Conservation (phyloP, 2,113 vertebrate species). For the Cyrtonyx montezumae region DNA sequence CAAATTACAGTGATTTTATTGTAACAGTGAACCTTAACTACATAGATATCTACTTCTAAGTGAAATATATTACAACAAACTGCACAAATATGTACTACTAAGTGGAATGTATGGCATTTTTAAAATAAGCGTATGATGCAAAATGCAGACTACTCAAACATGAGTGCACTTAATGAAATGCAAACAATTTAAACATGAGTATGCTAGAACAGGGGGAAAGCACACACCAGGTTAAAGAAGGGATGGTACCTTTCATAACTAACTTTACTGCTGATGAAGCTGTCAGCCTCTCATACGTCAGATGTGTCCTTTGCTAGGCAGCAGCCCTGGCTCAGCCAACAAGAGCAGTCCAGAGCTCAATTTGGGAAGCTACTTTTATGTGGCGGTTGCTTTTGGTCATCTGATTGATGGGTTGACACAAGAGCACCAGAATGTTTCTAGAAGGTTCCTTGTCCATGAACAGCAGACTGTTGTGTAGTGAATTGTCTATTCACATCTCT, state of each 20-base stretch:
- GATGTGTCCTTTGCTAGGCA: neutral
- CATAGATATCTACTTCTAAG: neutral
- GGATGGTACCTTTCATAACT: neutral
- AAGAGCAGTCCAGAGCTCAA: neutral
- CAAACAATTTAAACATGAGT: neutral
- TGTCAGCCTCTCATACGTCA: neutral
- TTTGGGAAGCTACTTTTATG: neutral
- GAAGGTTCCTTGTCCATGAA: neutral
- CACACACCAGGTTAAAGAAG: neutral
- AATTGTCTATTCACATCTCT: neutral
- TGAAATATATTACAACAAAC: neutral
- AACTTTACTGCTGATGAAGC: neutral
- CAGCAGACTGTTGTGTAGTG: neutral
- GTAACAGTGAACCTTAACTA: neutral
- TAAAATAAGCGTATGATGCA: neutral
- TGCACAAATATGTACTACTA: neutral
- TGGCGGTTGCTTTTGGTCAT: neutral
- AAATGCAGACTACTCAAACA: neutral
- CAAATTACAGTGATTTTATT: neutral
- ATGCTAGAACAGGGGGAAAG: neutral
- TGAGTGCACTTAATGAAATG: neutral
- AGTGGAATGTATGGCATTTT: neutral
- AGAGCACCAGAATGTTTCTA: neutral
- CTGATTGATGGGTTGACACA: neutral
- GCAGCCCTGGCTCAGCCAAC: neutral